phyloP scores from a whole-genome alignment of 2,797 vertebrate species.

The Rhabdophis nuchalis region DNA sequence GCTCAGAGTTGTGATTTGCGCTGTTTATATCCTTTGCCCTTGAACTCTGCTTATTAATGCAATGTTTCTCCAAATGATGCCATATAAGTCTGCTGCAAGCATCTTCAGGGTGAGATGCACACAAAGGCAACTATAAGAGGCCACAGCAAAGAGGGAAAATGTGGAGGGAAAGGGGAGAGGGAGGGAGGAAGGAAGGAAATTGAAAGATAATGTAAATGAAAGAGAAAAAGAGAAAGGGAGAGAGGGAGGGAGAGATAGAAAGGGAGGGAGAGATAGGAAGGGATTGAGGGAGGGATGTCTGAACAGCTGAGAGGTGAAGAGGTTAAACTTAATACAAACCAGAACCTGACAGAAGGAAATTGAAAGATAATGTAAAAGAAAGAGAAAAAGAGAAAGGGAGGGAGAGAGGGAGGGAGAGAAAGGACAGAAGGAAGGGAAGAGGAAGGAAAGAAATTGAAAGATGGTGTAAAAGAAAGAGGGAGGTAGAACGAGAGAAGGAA shows the following conservation, averaged over 20 bases:
- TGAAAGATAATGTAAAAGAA: no score
- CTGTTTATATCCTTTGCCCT: conserved; percentile 83
- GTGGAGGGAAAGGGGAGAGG: rapidly evolving
- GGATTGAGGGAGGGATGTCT: no score
- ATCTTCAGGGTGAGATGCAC: conserved; percentile 71
- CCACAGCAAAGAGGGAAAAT: conserved; percentile 57
- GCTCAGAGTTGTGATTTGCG: conserved; percentile 81
- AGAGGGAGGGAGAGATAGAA: rapidly evolving
- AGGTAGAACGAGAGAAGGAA: background rate
- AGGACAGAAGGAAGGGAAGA: no score
- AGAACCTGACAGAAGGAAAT: no score
- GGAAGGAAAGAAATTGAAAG: no score
- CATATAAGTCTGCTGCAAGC: conserved; percentile 77
- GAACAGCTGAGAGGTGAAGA: no score
- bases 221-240: background rate
- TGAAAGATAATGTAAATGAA: background rate
- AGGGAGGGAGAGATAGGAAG: no score
- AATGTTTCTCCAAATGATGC: conserved; percentile 83
- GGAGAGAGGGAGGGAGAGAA: no score
- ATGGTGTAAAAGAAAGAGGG: background rate
- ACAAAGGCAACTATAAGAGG: conserved; percentile 62
- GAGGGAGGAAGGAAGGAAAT: background rate
- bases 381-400: no score
- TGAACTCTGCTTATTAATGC: conserved; percentile 85
- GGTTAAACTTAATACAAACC: no score